Base-by-base conservation (phyloP, 2,797 vertebrate genomes). In the Enteromius unitaeniatus region DNA sequence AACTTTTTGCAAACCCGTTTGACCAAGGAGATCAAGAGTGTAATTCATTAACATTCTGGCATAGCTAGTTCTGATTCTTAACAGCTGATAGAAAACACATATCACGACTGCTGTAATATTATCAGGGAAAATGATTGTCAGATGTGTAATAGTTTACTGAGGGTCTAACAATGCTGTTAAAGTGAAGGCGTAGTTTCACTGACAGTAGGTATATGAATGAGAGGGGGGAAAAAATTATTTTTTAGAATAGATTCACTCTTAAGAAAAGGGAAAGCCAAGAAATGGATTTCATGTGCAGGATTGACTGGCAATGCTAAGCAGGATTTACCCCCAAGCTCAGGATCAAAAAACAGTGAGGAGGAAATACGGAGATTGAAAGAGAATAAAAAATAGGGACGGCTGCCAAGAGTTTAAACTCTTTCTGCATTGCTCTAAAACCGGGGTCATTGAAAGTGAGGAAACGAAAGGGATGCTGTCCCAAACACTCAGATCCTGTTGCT, bases 281-380 rank as follows among this genome's bases (percentile, higher is more conserved):
- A 83, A 58, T 42, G 51, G 51, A 53, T 79, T 85, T 85, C 67
- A 85, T 68, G 40, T 62, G 47, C 47, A 72, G 31, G 60, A 76
- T 75, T 70, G 69, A 51, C 85, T 85, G 73, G 70, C 75, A 73
- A 64, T 64, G 62, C 67, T 58, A 85, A 86, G 68, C 73, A 87
- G 75, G 42, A 84, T 88, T 85, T 79, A 77, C 67, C 80, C 62
- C 51, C 55, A 65, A 80, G 80, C 70, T 68, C 21, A 82, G 69
- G 55, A 77, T 72, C 14, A 21, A 40, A 34, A 81, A 40, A 65
- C 70, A 69, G 60, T 47, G 37, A 15, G 23, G 17, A 40, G 79
- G 68, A 64, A 81, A 60, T 67, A 76, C 26, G 58, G 79, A 67
- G 51, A 76, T 75, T 45, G 72, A 58, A 65, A n/a, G 17, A 68